A percentile compares a stretch with the other conserved stretches of the same genome.
phyloP scores from a whole-genome alignment of 2,888 invertebrate genomes.

The Trichopria drosophilae region DNA sequence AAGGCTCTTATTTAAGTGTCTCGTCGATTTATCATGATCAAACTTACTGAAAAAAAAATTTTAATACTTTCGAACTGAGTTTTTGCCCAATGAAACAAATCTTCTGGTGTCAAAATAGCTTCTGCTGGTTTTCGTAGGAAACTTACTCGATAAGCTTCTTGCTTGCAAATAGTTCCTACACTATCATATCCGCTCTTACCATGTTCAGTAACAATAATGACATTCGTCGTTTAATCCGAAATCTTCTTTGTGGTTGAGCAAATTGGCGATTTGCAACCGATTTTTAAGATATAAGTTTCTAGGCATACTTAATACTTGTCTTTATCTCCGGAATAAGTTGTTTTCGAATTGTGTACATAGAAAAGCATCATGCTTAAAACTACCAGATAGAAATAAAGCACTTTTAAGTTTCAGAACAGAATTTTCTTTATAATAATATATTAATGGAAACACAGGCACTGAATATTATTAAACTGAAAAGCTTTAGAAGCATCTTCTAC shows the following conservation, averaged over 20 bases:
- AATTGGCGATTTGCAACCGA: background rate
- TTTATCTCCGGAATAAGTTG: background rate
- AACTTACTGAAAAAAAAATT: slow-evolving; percentile 1
- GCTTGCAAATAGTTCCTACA: no score
- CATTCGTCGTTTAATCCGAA: no score
- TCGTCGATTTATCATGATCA: background rate
- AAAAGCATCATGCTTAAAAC: background rate
- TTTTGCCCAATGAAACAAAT: slow-evolving; percentile 1
- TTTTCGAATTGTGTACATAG: background rate
- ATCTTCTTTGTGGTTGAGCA: background rate
- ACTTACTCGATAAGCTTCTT: background rate
- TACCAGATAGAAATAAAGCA: background rate
- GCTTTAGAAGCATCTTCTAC: background rate
- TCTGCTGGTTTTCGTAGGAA: background rate
- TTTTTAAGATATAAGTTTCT: background rate
- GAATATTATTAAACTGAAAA: no score
- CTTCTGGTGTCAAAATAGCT: background rate
- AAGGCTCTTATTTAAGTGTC: slow-evolving; percentile 2
- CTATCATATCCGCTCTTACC: background rate
- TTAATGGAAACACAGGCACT: background rate
- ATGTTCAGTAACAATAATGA: background rate
- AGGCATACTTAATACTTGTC: background rate
- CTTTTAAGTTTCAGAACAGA: background rate
- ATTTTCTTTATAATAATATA: background rate
- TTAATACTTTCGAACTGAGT: background rate